Evolutionary conservation across 2,113 vertebrate genomes (phyloP).

Genomic region (Stegostoma tigrinum): DNA sequence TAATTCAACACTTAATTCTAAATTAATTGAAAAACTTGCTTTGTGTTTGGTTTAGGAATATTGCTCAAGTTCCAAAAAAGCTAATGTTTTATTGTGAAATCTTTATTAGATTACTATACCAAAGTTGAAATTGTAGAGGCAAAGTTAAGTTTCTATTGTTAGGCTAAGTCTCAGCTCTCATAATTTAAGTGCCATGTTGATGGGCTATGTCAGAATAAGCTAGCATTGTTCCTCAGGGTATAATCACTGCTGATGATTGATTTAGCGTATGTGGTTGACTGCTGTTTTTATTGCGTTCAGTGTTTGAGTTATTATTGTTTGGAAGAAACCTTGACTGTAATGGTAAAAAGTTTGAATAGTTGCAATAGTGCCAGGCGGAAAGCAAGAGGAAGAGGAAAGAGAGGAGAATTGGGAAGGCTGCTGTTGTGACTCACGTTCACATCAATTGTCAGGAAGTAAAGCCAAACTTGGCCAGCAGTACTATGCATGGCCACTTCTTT

Average conservation of each 20-base stretch:
- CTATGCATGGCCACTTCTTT: constrained; percentile 44
- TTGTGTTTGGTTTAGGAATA: not conserved
- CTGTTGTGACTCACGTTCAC: constrained; percentile 58
- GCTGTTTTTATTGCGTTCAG: constrained; percentile 47
- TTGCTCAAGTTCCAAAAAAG: not conserved
- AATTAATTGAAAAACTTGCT: not conserved
- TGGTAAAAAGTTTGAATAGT: constrained; percentile 52
- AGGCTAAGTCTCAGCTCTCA: not conserved
- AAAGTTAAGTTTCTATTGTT: not conserved
- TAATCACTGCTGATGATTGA: constrained; percentile 62
- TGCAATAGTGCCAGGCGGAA: constrained; percentile 66
- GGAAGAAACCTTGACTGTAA: constrained; percentile 59
- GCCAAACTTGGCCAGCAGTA: constrained; percentile 39
- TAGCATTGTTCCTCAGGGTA: constrained; percentile 56
- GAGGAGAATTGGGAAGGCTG: constrained; percentile 46
- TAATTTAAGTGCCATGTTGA: not conserved
- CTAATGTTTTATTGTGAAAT: not conserved
- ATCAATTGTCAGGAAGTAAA: constrained; percentile 65
- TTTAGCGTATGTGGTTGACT: constrained; percentile 67
- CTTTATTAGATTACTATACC: not conserved
- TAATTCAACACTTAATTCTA: not conserved
- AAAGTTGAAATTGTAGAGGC: not conserved
- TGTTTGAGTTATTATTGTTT: constrained; percentile 67
- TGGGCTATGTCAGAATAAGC: constrained; percentile 2
- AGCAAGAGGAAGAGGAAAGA: constrained; percentile 63